Percentiles rank a stretch among this genome's conserved stretches.
Evolutionary conservation across 2,888 invertebrate species (phyloP).

Genomic region (Synanthedon formicaeformis): DNA sequence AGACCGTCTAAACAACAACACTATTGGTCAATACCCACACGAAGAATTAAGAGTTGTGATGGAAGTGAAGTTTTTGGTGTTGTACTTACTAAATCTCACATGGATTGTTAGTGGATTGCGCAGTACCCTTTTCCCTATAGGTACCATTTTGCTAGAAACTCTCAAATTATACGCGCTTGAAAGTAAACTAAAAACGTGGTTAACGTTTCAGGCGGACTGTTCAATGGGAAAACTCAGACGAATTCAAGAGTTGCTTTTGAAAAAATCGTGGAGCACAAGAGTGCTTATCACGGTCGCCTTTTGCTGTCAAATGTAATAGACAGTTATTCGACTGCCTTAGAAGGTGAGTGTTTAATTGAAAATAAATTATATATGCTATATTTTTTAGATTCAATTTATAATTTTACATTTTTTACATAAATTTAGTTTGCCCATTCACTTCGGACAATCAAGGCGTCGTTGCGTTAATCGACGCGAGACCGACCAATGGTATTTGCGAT

Average conservation of each 20-base stretch:
- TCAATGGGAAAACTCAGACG: conserved; percentile 35
- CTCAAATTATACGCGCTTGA: too few relatives aligned
- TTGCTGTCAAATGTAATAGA: conserved; percentile 35
- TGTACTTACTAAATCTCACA: conserved; percentile 1
- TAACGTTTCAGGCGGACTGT: conserved; percentile 54
- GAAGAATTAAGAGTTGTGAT: not conserved
- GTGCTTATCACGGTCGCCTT: conserved; percentile 32
- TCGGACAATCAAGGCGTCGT: conserved; percentile 32
- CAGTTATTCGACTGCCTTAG: conserved; percentile 47
- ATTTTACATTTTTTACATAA: conserved; percentile 4
- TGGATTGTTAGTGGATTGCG: conserved; percentile 13
- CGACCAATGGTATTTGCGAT: conserved; percentile 50
- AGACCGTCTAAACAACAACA: conserved; percentile 23
- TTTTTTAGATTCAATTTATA: not conserved
- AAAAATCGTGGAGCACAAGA: conserved; percentile 26
- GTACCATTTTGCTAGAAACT: conserved; percentile 20
- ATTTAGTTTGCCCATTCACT: conserved; percentile 45
- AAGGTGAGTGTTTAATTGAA: conserved; percentile 30
- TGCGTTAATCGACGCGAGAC: conserved; percentile 48
- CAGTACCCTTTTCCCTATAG: conserved; percentile 37
- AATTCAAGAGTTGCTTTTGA: conserved; percentile 34
- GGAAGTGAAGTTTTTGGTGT: conserved; percentile 2
- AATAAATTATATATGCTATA: not conserved
- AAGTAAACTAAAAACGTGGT: too few relatives aligned
- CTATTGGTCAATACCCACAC: not conserved